Evolutionary conservation across 2,113 vertebrate genomes (phyloP), one percentile per base, ranked within the genome.

Genomic region (Ursus arctos): DNA sequence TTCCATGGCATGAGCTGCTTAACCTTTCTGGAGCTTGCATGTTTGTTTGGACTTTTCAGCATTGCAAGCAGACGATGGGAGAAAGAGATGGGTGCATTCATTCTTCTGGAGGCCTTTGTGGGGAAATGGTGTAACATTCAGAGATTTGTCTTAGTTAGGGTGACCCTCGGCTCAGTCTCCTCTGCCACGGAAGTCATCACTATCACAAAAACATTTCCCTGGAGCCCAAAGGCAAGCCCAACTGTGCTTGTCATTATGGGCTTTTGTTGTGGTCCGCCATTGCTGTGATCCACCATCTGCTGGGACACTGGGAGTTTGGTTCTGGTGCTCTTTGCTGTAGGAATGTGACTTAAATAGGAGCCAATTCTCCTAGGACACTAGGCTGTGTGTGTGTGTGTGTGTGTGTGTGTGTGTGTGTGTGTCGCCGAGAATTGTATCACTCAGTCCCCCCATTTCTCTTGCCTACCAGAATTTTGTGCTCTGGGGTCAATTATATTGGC

Each of bases 41-140:
- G 61, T 74, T 93, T 97, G 24, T 22, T 95, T 98, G 83, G 86
- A 92, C 97, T 96, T 94, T 47, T 71, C 28, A 55, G 65, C 65
- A 12, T 33, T 65, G 51, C 16, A 74, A 91, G 74, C 55, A 57
- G 90, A 91, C 95, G 94, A 2, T 22, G 53, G 74, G 28, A 81
- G 36, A 57, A 40, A 47, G 24, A 93, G 14, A 43, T 1, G 16
- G 53, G 55, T 5, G 4, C 18, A 7, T 12, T 65, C 61, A 43
- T 21, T 86, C 36, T 14, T 79, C 77, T 26, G 24, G 24, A 79
- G 43, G 24, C 11, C 67, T 82, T 19, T 22, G 4, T 57, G 67
- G 51, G 74, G 81, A 77, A n/a, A 31, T 21, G 72, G 61, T n/a
- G 81, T 57, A n/a, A 63, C 22, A 1, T 53, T 86, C 24, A 59